Base-by-base conservation (phyloP, 2,888 invertebrate genomes). In the Agrotis ipsilon region DNA sequence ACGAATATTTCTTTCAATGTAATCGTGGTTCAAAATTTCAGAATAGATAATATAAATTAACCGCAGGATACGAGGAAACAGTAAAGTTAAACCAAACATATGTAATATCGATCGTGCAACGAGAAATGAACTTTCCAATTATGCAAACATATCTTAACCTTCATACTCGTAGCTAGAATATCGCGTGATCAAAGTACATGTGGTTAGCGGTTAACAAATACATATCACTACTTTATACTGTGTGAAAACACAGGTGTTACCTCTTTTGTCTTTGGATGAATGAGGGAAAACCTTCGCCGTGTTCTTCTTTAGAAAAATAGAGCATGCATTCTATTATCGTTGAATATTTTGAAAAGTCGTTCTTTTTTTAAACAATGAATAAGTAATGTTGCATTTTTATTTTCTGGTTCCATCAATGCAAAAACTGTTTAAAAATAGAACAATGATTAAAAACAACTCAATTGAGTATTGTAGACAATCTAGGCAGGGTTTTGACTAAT, bases 141-240 rank as follows among this genome's bases (percentile, higher is more conserved):
- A 81, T 60, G 57, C 51, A 75, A 55, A 78, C 62, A 43, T 18
- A 75, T 61, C 61, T 60, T 67, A 69, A 81, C 78, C 81, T 80
- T 81, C 68, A 16, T 49, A n/a, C n/a, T n/a, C n/a, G n/a, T n/a
- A 46, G 64, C 32, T 68, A 62, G 48, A 16, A 63, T 64, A 78
- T 79, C 68, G 79, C 82, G 71, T 80, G 78, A 32, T 74, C 55
- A 32, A 13, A 46, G 57, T 58, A 55, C 59, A 51, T 62, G 54
- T 27, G 27, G 55, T 49, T 46, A 62, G 43, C 18, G 49, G 55
- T 59, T 52, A 72, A 11, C n/a, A 43, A 52, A 46, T 63, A 39
- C 39, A 39, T 11, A 75, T 63, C 32, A 18, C 6, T n/a, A 60
- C 45, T 63, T 45, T 48, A 59, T 39, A 46, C 68, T 45, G 51